Conservation (phyloP, 2,797 vertebrate genomes). For the Decapterus maruadsi region DNA sequence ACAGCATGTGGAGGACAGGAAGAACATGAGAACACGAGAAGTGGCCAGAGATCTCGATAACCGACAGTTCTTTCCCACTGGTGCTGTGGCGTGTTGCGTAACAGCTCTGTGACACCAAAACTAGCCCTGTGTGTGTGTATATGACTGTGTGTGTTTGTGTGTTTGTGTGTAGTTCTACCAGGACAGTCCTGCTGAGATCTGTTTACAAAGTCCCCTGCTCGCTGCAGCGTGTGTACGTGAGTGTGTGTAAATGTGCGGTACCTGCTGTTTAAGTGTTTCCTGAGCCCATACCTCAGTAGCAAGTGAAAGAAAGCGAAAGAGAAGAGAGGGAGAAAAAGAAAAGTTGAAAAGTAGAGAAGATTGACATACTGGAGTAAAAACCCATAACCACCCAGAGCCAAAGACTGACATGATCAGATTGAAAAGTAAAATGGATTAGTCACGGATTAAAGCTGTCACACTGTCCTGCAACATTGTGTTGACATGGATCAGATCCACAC, state of each 20-base stretch:
- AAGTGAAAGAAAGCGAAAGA: conserved; percentile 8
- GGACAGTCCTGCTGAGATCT: conserved; percentile 55
- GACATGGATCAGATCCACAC: not conserved
- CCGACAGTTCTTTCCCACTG: conserved; percentile 43
- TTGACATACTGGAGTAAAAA: no score
- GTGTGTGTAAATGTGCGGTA: conserved; percentile 10
- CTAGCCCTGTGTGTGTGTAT: conserved; percentile 21
- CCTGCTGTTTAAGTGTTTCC: conserved; percentile 52
- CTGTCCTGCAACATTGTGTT: not conserved
- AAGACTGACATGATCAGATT: not conserved
- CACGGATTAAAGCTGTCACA: not conserved
- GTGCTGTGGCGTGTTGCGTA: conserved; percentile 46
- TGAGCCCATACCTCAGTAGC: conserved; percentile 26
- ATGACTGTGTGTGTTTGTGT: conserved; percentile 30
- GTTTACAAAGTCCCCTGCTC: conserved; percentile 49
- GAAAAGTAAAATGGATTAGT: not conserved
- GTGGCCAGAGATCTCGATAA: conserved; percentile 33
- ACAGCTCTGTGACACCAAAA: conserved; percentile 33
- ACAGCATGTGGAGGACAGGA: conserved; percentile 33
- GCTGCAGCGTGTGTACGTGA: conserved; percentile 15
- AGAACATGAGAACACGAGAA: conserved; percentile 45
- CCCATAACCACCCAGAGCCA: no score
- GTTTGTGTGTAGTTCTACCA: conserved; percentile 7
- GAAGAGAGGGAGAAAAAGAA: no score
- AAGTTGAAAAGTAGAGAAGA: conserved; percentile 1